Percentiles rank a stretch among this genome's conserved stretches.
phyloP scores from a whole-genome alignment of 2,113 vertebrate species.

The Nothocercus nigrocapillus region DNA sequence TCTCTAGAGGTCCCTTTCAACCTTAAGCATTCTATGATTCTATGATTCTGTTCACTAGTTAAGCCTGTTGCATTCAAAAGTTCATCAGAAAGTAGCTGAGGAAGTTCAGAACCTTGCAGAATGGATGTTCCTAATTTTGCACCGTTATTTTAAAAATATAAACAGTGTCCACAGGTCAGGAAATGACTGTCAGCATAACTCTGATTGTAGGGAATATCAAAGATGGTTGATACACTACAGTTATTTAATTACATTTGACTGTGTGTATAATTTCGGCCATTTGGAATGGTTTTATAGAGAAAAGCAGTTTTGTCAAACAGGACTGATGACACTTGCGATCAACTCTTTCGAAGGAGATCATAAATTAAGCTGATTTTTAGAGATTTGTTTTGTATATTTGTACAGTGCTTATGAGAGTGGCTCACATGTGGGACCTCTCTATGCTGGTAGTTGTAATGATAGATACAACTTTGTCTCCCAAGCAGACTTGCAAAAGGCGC shows the following conservation, averaged over 20 bases:
- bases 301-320: neutral
- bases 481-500: neutral
- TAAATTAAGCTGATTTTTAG: neutral
- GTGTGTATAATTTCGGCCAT: neutral
- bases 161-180: neutral
- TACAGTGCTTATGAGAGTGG: neutral
- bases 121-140: neutral
- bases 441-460: neutral
- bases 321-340: neutral
- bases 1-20: too few species aligned
- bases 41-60: neutral
- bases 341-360: neutral
- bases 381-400: neutral
- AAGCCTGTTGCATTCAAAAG: rapidly evolving
- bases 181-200: neutral
- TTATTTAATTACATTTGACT: neutral
- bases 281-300: neutral
- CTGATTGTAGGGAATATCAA: neutral
- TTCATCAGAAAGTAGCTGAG: neutral
- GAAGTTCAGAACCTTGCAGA: neutral
- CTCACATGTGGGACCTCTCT: neutral
- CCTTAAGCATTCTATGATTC: too few species aligned
- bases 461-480: neutral
- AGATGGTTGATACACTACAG: neutral
- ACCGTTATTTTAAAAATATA: neutral